Evolutionary conservation across 2,113 vertebrate genomes (phyloP).

Genomic region (Peucedramus taeniatus): DNA sequence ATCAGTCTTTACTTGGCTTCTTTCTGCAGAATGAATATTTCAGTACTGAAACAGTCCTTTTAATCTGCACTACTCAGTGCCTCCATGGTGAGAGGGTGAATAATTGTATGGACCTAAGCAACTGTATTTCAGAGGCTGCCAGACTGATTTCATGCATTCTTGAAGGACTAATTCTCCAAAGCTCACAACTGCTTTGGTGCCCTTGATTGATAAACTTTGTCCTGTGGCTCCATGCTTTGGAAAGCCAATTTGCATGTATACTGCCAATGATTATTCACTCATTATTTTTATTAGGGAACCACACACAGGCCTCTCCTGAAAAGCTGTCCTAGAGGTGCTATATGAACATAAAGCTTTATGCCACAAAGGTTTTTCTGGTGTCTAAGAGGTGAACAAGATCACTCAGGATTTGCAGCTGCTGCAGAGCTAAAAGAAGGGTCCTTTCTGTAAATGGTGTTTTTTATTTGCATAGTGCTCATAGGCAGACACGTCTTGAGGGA

Average conservation of each 20-base stretch:
- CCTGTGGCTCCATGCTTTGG: not conserved
- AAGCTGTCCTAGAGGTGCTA: not conserved
- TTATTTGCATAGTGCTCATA: not conserved
- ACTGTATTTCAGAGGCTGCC: not conserved
- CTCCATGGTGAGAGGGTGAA: not conserved
- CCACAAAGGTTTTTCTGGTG: not conserved
- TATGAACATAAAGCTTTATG: not conserved
- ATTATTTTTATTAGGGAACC: not conserved
- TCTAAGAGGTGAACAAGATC: not conserved
- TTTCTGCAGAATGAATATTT: not conserved
- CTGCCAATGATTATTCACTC: not conserved
- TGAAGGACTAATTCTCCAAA: not conserved
- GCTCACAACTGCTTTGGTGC: not conserved
- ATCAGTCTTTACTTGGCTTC: constrained; percentile 14
- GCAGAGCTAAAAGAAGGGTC: not conserved
- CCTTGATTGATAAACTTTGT: not conserved
- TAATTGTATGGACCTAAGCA: not conserved
- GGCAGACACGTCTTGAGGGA: not conserved
- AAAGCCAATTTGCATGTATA: constrained; percentile 1
- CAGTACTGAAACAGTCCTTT: not conserved
- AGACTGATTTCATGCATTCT: not conserved
- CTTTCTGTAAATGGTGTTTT: not conserved
- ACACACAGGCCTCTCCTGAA: not conserved
- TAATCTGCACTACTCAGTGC: not conserved
- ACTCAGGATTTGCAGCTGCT: not conserved